A percentile compares a stretch with the other conserved stretches of the same genome.
These are phyloP conservation scores for Melanostigma gelatinosum DNA, from an alignment of 2,113 vertebrate genomes.

Conservation along the genomic window DNA sequence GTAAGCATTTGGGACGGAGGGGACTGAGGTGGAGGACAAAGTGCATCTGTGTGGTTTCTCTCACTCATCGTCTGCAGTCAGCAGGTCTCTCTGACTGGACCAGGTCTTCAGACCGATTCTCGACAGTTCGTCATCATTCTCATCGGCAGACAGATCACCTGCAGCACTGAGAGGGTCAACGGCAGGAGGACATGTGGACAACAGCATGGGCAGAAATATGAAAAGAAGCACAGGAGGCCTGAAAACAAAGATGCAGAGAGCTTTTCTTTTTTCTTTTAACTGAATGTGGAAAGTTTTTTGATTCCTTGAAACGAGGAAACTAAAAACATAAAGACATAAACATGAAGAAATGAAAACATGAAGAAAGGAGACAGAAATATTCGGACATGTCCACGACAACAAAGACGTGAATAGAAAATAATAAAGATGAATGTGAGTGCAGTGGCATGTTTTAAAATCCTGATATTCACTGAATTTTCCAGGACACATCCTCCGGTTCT, in stretches of 20 bases:
- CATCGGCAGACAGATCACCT: slow-evolving; percentile 16
- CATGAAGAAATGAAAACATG: no score
- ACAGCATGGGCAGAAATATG: not conserved
- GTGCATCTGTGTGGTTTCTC: slow-evolving; percentile 17
- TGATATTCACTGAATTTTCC: no score
- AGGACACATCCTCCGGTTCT: no score
- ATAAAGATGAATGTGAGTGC: not conserved
- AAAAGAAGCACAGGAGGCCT: not conserved
- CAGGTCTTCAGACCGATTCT: slow-evolving; percentile 22
- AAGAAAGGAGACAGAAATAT: no score
- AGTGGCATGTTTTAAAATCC: no score
- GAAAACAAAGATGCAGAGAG: not conserved
- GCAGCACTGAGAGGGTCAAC: not conserved
- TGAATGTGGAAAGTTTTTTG: no score
- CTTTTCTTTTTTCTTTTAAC: not conserved
- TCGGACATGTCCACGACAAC: no score
- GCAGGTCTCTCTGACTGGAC: slow-evolving; percentile 63
- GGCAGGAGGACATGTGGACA: not conserved
- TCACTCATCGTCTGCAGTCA: slow-evolving; percentile 80
- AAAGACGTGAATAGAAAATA: not conserved
- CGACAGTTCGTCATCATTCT: slow-evolving; percentile 61
- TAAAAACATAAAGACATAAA: no score
- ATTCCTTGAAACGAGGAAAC: not conserved
- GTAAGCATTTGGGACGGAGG: not conserved
- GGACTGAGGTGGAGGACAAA: not conserved